Evolutionary conservation across 2,113 vertebrate species (phyloP).

Genomic region (Garra rufa): DNA sequence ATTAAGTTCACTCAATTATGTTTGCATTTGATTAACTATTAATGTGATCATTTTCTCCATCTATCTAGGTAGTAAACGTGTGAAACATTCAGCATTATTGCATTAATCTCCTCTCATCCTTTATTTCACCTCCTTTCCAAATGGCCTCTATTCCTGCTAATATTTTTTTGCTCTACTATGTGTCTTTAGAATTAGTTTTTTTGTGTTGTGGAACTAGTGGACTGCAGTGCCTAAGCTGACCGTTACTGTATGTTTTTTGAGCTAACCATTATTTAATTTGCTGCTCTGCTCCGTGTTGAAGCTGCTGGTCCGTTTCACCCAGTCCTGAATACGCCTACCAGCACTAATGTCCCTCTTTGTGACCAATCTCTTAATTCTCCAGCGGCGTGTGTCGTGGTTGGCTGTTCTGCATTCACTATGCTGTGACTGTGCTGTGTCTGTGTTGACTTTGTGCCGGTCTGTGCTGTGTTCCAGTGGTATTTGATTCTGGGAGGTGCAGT

Average conservation of each 20-base stretch:
- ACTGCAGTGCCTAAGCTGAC: background rate
- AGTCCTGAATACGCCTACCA: background rate
- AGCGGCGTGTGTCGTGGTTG: constrained; percentile 1
- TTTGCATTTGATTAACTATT: background rate
- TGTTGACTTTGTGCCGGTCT: constrained; percentile 64
- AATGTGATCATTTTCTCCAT: background rate
- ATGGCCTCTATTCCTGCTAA: background rate
- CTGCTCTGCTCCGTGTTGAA: constrained; percentile 6
- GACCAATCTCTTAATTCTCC: background rate
- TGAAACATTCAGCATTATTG: background rate
- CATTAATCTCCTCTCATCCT: background rate
- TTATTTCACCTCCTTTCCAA: background rate
- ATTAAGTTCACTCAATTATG: background rate
- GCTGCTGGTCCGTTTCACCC: background rate
- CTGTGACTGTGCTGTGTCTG: constrained; percentile 43
- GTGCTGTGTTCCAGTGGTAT: constrained; percentile 91
- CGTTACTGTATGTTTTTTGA: background rate
- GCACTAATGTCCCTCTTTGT: background rate
- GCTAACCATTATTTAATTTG: background rate
- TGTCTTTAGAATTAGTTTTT: background rate
- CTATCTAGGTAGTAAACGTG: background rate
- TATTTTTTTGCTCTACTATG: background rate
- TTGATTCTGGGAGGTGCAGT: constrained; percentile 92
- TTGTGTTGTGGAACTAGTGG: background rate
- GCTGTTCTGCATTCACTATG: constrained; percentile 36